Evolutionary conservation across 2,113 vertebrate genomes (phyloP).

Genomic region (Rattus rattus): DNA sequence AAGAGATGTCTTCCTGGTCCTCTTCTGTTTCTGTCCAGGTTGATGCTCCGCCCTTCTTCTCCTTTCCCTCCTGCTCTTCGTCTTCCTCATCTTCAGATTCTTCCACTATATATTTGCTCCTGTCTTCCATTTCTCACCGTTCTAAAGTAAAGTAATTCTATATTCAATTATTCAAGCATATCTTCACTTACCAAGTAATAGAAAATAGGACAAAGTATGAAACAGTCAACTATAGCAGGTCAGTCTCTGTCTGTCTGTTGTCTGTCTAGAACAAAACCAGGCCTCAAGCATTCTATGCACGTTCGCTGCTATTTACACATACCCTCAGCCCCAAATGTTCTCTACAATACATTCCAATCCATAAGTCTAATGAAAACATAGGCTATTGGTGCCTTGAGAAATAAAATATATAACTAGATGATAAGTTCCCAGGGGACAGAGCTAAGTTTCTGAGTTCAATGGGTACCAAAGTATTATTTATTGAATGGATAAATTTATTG

Average conservation of each 20-base stretch:
- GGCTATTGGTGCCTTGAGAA: not conserved
- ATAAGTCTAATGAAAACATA: not conserved
- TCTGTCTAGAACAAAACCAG: not conserved
- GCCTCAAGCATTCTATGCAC: not conserved
- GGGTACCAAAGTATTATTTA: not conserved
- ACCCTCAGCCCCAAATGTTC: not conserved
- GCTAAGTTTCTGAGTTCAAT: constrained; percentile 2
- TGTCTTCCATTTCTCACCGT: constrained; percentile 85
- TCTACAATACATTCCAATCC: not conserved
- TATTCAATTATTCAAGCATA: constrained; percentile 24
- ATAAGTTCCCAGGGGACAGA: not conserved
- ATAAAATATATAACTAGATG: not conserved
- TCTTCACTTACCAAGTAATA: not conserved
- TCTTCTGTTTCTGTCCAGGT: not conserved
- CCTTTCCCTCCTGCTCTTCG: constrained; percentile 23
- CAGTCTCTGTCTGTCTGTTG: constrained; percentile 64
- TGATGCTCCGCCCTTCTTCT: not conserved
- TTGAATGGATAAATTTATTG: not conserved
- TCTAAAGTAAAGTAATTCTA: constrained; percentile 80
- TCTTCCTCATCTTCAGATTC: constrained; percentile 53
- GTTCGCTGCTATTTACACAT: not conserved
- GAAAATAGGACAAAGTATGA: not conserved
- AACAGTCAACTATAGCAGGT: not conserved
- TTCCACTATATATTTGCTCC: constrained; percentile 76
- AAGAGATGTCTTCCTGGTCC: constrained; percentile 72